Evolutionary conservation across 2,113 vertebrate species (phyloP).

Genomic region (Tyrannus savana): DNA sequence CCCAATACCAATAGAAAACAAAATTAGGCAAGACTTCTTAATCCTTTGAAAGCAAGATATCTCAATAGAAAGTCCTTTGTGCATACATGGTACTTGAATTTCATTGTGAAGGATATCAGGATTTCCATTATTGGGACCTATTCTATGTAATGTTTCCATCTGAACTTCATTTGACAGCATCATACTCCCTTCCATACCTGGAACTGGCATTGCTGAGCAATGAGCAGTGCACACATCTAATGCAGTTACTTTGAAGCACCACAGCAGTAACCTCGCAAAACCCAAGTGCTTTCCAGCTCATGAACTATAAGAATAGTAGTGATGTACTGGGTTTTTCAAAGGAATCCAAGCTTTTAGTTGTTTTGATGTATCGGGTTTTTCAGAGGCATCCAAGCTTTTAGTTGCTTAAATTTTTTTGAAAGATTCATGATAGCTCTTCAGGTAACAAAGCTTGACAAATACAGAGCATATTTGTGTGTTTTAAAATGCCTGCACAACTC

Average conservation of each 20-base stretch:
- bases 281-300: not conserved
- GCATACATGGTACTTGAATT: not conserved
- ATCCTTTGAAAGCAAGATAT: not conserved
- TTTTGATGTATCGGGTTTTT: not conserved
- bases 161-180: not conserved
- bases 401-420: not conserved
- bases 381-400: not conserved
- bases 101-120: not conserved
- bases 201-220: not conserved
- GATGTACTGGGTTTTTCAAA: not conserved
- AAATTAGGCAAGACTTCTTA: not conserved
- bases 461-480: not conserved
- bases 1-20: not conserved
- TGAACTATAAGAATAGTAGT: not conserved
- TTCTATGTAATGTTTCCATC: not conserved
- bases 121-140: not conserved
- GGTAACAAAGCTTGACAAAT: not conserved
- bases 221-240: not conserved
- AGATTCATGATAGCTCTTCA: not conserved
- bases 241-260: not conserved
- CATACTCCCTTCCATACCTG: rapidly evolving
- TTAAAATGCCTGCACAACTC: not conserved
- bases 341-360: not conserved
- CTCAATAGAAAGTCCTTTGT: not conserved
- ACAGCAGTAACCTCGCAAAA: not conserved